A percentile compares a stretch with the other conserved stretches of the same genome.
These are phyloP conservation scores for Diabrotica undecimpunctata DNA, from an alignment of 1,140 invertebrate species.

Conservation along the genomic window DNA sequence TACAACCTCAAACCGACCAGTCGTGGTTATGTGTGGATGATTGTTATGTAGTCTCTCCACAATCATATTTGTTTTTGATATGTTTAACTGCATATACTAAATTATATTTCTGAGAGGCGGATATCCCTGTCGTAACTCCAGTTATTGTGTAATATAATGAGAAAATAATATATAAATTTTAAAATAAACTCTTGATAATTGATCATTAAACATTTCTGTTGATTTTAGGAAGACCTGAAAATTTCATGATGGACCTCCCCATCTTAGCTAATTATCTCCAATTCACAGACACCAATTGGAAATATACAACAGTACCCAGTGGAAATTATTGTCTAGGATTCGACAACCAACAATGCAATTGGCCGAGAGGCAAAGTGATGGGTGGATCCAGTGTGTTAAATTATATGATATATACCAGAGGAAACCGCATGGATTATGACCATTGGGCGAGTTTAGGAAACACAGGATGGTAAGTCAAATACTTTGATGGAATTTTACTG, in stretches of 20 bases:
- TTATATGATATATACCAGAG: conserved; percentile 89
- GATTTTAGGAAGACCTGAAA: conserved; percentile 47
- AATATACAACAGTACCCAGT: conserved; percentile 57
- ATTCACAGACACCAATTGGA: conserved; percentile 57
- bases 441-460: conserved; percentile 75
- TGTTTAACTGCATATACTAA: too few relatives aligned
- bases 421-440: conserved; percentile 71
- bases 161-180: too few relatives aligned
- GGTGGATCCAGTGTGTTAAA: conserved; percentile 85
- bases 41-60: too few relatives aligned
- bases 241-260: conserved; percentile 65
- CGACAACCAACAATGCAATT: conserved; percentile 57
- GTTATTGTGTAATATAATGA: too few relatives aligned
- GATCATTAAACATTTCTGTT: not conserved
- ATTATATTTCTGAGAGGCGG: too few relatives aligned
- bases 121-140: too few relatives aligned
- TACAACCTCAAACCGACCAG: too few relatives aligned
- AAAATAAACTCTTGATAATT: too few relatives aligned
- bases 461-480: conserved; percentile 57
- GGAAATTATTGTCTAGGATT: conserved; percentile 51
- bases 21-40: too few relatives aligned
- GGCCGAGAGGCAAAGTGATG: conserved; percentile 72
- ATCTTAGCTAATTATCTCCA: conserved; percentile 61
- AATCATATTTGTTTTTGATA: too few relatives aligned
- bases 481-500: not conserved